Conservation (phyloP, 2,797 vertebrate genomes). For the Melanotaenia nigrans region DNA sequence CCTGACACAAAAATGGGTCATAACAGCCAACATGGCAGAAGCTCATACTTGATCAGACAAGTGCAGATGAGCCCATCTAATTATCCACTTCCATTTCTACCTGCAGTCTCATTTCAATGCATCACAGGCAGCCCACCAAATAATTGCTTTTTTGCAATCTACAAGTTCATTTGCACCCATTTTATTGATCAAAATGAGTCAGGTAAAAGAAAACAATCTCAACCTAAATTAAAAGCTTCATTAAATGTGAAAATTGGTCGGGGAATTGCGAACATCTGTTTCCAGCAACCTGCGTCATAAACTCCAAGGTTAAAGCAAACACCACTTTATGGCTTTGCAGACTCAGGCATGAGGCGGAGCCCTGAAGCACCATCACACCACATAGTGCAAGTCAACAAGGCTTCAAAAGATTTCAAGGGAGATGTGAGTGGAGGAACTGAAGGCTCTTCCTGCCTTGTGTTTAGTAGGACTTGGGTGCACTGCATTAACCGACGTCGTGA, state of each 20-base stretch:
- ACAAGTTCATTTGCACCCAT: constrained; percentile 80
- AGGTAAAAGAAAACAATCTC: constrained; percentile 81
- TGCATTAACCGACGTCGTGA: constrained; percentile 27
- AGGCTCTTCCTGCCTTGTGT: constrained; percentile 46
- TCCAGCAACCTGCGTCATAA: constrained; percentile 69
- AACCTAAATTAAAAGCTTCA: constrained; percentile 84
- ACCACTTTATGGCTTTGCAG: constrained; percentile 70
- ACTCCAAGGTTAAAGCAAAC: constrained; percentile 84
- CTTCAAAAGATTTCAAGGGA: constrained; percentile 54
- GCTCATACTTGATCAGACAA: constrained; percentile 44
- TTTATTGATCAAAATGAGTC: constrained; percentile 83
- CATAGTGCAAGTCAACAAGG: constrained; percentile 54
- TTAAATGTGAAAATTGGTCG: constrained; percentile 86
- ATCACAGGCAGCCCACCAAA: constrained; percentile 65
- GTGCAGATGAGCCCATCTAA: constrained; percentile 55
- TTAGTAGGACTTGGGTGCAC: constrained; percentile 32
- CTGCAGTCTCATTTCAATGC: constrained; percentile 74
- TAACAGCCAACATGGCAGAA: constrained; percentile 32
- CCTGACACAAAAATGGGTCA: constrained; percentile 46
- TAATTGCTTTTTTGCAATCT: constrained; percentile 77
- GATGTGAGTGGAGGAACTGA: constrained; percentile 40
- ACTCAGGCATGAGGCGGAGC: constrained; percentile 41
- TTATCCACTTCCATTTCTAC: constrained; percentile 75
- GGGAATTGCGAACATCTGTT: constrained; percentile 86
- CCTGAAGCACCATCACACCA: constrained; percentile 46